Evolutionary conservation across 1,140 invertebrate species (phyloP).

Genomic region (Bombus balteatus): DNA sequence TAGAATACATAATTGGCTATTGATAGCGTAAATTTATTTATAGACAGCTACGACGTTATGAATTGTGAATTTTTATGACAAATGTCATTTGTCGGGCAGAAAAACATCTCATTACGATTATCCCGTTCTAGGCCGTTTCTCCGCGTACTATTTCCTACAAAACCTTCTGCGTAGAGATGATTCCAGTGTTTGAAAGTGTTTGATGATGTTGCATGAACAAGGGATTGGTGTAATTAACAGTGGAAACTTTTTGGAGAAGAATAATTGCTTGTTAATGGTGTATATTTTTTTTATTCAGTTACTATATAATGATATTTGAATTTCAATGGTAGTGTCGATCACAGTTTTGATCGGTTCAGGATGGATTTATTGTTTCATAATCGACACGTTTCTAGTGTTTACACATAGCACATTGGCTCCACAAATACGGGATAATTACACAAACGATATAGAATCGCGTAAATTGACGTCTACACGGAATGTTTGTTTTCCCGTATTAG

Average conservation of each 20-base stretch:
- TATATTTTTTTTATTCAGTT: not conserved
- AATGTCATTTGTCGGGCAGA: too few species aligned
- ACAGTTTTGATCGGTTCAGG: not conserved
- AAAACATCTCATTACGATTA: too few species aligned
- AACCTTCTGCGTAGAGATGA: too few species aligned
- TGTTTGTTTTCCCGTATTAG: slow-evolving; percentile 15
- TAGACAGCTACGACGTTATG: too few species aligned
- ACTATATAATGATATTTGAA: not conserved
- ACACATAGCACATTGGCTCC: not conserved
- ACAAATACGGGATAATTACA: slow-evolving; percentile 7
- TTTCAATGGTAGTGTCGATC: not conserved
- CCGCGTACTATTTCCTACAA: too few species aligned
- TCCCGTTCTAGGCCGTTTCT: too few species aligned
- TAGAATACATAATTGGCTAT: too few species aligned
- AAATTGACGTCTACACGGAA: slow-evolving; percentile 23
- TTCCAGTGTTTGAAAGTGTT: not conserved
- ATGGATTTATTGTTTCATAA: not conserved
- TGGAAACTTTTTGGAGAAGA: not conserved
- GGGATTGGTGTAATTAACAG: not conserved
- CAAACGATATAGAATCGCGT: not conserved
- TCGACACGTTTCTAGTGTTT: slow-evolving; percentile 14
- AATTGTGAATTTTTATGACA: too few species aligned
- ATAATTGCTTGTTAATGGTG: not conserved
- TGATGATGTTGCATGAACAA: not conserved
- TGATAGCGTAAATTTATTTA: too few species aligned